These are phyloP conservation scores for Oryzias melastigma DNA, from an alignment of 2,113 vertebrate genomes.

Conservation along the genomic window DNA sequence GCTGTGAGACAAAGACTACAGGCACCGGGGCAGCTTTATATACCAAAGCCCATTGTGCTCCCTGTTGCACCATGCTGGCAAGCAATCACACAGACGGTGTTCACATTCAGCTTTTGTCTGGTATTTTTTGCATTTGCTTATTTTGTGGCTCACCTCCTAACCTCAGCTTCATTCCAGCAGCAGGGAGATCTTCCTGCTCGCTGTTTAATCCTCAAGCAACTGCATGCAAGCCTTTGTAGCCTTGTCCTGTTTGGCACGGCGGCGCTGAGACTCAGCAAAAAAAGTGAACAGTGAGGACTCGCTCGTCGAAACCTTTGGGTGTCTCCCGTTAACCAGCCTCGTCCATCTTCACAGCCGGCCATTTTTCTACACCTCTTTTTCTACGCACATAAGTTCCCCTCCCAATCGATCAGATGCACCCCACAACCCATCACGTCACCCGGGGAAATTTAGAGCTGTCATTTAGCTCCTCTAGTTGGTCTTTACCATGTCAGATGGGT, in stretches of 20 bases:
- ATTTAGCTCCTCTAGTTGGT: conserved; percentile 55
- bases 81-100: conserved; percentile 65
- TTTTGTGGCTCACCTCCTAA: conserved; percentile 51
- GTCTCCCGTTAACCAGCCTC: conserved; percentile 18
- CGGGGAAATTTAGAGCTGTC: conserved; percentile 57
- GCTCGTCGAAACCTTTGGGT: conserved; percentile 22
- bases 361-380: neutral
- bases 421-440: conserved; percentile 36
- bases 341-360: neutral
- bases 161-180: conserved; percentile 32
- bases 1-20: conserved; percentile 73
- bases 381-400: conserved; percentile 12
- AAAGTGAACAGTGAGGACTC: conserved; percentile 16
- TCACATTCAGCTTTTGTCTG: conserved; percentile 63
- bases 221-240: conserved; percentile 38
- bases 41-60: conserved; percentile 69
- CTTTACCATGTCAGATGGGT: conserved; percentile 57
- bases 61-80: conserved; percentile 66
- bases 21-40: conserved; percentile 67
- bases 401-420: conserved; percentile 10
- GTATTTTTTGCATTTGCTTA: conserved; percentile 40
- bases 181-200: conserved; percentile 39
- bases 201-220: conserved; percentile 61
- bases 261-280: conserved; percentile 27
- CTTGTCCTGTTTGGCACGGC: conserved; percentile 25